Evolutionary conservation across 2,888 invertebrate species (phyloP).

Genomic region (Parnassius orleans): DNA sequence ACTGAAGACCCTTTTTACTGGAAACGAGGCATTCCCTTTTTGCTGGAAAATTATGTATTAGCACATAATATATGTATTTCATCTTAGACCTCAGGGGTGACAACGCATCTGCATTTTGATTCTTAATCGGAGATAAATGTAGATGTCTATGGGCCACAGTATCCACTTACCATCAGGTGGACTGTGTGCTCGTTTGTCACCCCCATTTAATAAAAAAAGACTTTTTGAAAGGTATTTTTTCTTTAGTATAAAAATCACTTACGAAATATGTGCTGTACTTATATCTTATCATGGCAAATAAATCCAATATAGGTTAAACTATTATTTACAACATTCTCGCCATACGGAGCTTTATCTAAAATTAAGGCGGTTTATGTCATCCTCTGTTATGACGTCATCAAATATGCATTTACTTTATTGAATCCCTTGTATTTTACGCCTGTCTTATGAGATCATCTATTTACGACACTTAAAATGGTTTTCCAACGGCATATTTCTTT

Average conservation of each 20-base stretch:
- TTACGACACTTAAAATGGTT: not conserved
- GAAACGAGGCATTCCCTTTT: too few species aligned
- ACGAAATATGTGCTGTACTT: not conserved
- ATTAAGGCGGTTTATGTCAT: conserved; percentile 24
- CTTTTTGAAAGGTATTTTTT: not conserved
- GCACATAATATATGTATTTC: too few species aligned
- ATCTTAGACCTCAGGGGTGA: too few species aligned
- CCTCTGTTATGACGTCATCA: conserved; percentile 34
- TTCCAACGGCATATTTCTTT: too few species aligned
- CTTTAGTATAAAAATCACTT: too few species aligned
- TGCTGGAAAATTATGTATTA: too few species aligned
- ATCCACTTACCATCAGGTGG: too few species aligned
- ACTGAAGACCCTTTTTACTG: too few species aligned
- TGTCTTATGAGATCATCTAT: not conserved
- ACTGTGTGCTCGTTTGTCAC: too few species aligned
- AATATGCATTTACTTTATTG: conserved; percentile 38
- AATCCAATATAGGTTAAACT: conserved; percentile 12
- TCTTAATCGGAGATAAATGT: too few species aligned
- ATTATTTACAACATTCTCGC: conserved; percentile 2
- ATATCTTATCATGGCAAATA: conserved; percentile 7
- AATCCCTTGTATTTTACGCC: conserved; percentile 28
- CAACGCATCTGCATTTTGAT: too few species aligned
- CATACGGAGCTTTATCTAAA: conserved; percentile 7
- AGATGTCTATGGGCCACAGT: too few species aligned
- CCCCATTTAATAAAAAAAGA: not conserved